phyloP scores from a whole-genome alignment of 2,888 invertebrate genomes.

The Apocheima hispidaria region DNA sequence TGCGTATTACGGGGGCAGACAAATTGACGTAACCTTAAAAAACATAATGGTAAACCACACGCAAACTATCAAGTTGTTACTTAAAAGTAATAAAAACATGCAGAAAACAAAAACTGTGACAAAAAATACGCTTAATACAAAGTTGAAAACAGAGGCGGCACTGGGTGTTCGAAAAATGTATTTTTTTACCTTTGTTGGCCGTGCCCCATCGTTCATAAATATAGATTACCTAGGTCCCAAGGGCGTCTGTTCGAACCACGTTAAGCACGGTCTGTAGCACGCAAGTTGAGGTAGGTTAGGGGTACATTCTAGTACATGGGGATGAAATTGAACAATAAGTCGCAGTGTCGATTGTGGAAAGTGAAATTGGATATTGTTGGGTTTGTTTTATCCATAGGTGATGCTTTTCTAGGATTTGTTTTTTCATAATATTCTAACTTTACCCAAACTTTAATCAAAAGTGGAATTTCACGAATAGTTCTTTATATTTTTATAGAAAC shows the following conservation, averaged over 20 bases:
- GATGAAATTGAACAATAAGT: slow-evolving; percentile 9
- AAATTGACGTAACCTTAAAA: slow-evolving; percentile 10
- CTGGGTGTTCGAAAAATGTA: not conserved
- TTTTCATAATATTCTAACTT: no score
- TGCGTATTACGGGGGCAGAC: slow-evolving; percentile 12
- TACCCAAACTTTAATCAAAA: no score
- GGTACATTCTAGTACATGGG: slow-evolving; percentile 31
- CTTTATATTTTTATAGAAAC: slow-evolving; percentile 1
- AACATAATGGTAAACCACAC: slow-evolving; percentile 8
- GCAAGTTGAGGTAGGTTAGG: slow-evolving; percentile 36
- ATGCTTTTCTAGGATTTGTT: no score
- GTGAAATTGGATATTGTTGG: no score
- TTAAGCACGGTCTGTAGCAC: slow-evolving; percentile 45
- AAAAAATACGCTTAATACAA: not conserved
- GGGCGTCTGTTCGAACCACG: slow-evolving; percentile 53
- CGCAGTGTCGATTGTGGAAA: slow-evolving; percentile 2
- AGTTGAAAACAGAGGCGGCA: not conserved
- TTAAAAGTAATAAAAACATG: slow-evolving; percentile 5
- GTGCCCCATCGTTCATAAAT: slow-evolving; percentile 28
- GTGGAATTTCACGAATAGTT: no score
- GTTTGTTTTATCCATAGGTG: no score
- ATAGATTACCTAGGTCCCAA: slow-evolving; percentile 57
- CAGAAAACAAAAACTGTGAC: not conserved
- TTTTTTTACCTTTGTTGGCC: slow-evolving; percentile 8
- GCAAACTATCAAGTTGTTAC: slow-evolving; percentile 1